These are phyloP conservation scores for Alaudala cheleensis DNA, from an alignment of 2,113 vertebrate species.

Conservation along the genomic window DNA sequence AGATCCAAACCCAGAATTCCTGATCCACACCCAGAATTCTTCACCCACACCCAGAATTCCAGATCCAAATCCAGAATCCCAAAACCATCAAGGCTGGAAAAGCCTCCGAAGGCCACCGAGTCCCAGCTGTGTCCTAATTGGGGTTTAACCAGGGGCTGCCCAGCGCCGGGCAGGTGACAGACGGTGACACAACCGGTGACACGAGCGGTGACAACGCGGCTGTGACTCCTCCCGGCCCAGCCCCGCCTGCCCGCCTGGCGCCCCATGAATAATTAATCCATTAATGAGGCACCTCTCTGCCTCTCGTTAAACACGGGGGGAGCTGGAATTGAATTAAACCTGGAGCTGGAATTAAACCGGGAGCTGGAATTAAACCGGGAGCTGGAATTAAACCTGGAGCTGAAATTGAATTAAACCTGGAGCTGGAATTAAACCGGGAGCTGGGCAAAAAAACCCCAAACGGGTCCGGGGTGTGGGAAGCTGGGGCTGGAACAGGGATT, in stretches of 20 bases:
- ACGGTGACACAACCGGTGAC: neutral
- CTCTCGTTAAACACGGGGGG: fast-evolving
- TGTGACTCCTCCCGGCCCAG: neutral
- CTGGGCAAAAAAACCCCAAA: neutral
- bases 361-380: too few species aligned
- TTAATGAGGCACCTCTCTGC: neutral
- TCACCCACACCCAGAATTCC: too few species aligned
- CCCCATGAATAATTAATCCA: constrained; percentile 50
- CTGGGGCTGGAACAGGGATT: fast-evolving
- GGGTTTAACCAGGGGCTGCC: neutral
- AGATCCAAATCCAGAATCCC: too few species aligned
- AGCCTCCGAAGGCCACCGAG: too few species aligned
- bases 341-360: neutral
- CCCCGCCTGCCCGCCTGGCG: neutral
- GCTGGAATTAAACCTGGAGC: too few species aligned
- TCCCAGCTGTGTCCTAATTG: neutral
- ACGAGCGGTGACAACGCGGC: too few species aligned
- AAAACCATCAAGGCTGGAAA: fast-evolving
- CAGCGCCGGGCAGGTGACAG: neutral
- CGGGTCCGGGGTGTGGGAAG: neutral
- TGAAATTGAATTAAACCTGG: too few species aligned
- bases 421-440: too few species aligned
- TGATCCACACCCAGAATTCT: too few species aligned
- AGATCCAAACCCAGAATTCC: too few species aligned
- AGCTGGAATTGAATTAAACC: neutral